Base-by-base conservation (phyloP, 2,797 vertebrate genomes). In the Schizopygopsis malacanthus region DNA sequence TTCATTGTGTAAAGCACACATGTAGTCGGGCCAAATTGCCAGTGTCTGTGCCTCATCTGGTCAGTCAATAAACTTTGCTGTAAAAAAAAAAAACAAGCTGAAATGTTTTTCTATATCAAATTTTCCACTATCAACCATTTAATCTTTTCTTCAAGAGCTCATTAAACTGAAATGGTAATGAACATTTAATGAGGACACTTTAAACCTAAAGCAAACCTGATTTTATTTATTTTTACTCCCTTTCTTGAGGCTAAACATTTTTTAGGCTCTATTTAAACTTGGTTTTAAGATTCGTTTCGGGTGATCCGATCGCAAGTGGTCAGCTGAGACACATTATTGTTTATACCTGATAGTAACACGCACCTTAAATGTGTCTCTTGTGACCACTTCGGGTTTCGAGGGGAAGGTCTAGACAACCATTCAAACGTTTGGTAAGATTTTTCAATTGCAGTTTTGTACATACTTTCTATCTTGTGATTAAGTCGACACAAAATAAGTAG, bases 1-100 rank as follows among this genome's bases (percentile, higher is more conserved):
- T 92, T 92, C 87, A 90, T 90, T 92, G 90, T 88, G 79, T 87
- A 87, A 90, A 87, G 54, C 84, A 67, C 85, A 87, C 79, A 83
- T 82, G 89, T 83, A 87, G 87, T 89, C 80, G 43, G 85, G 81
- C 89, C 86, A 92, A 91, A 92, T 90, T 87, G 84, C 84, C 78
- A 80, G 70, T 82, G 84, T 88, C 86, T 88, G 86, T 76, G 84
- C 90, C 88, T 90, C 87, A 90, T 90, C 85, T 87, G 88, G 86
- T 86, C 75, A 82, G 77, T 88, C 77, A 88, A 87, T 90, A 92
- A 91, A 86, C 43, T 86, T 85, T 85, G 69, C 67, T 73, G 70
- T 85, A 79, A 54, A 80, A 80, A 4, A 4, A 73, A 15, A 22
- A 13, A 33, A 41, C 11, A 16, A 20, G 1, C 73, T 41, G 12